phyloP scores from a whole-genome alignment of 2,888 invertebrate genomes.

The Andrena minutula region DNA sequence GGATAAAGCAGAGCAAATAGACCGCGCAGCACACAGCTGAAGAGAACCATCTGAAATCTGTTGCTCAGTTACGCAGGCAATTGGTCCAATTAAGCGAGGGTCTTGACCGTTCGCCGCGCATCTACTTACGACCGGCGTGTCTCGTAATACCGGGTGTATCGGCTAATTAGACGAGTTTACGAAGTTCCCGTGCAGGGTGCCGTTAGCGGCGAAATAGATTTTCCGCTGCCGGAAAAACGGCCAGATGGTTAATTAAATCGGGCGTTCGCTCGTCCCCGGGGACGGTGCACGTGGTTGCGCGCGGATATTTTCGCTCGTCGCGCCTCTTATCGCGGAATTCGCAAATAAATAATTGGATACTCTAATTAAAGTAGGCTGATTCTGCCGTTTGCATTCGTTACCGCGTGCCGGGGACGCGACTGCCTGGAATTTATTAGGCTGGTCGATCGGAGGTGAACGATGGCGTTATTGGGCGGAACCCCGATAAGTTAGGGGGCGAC shows the following conservation, averaged over 20 bases:
- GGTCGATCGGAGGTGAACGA: slow-evolving; percentile 24
- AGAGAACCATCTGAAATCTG: neutral
- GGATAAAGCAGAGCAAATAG: neutral
- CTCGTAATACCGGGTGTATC: too few relatives aligned
- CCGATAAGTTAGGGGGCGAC: slow-evolving; percentile 16
- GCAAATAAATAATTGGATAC: slow-evolving; percentile 52
- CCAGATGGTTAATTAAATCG: slow-evolving; percentile 43
- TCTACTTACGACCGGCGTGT: neutral
- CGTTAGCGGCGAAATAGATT: slow-evolving; percentile 44
- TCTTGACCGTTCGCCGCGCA: neutral
- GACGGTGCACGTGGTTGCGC: neutral
- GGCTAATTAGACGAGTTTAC: slow-evolving; percentile 33
- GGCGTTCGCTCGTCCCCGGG: slow-evolving; percentile 7
- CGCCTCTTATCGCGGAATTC: slow-evolving; percentile 41
- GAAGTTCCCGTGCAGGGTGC: slow-evolving; percentile 5
- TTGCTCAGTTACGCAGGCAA: slow-evolving; percentile 8
- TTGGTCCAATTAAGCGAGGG: slow-evolving; percentile 17
- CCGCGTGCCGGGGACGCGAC: neutral
- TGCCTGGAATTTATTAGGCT: slow-evolving; percentile 28
- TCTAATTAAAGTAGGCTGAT: slow-evolving; percentile 47
- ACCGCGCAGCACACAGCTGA: neutral
- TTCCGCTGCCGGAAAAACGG: slow-evolving; percentile 40
- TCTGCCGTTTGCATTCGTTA: slow-evolving; percentile 19
- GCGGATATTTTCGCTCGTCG: slow-evolving; percentile 20
- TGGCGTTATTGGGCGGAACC: slow-evolving; percentile 23